Conservation (phyloP, 2,113 vertebrate genomes). For the Oophaga pumilio region DNA sequence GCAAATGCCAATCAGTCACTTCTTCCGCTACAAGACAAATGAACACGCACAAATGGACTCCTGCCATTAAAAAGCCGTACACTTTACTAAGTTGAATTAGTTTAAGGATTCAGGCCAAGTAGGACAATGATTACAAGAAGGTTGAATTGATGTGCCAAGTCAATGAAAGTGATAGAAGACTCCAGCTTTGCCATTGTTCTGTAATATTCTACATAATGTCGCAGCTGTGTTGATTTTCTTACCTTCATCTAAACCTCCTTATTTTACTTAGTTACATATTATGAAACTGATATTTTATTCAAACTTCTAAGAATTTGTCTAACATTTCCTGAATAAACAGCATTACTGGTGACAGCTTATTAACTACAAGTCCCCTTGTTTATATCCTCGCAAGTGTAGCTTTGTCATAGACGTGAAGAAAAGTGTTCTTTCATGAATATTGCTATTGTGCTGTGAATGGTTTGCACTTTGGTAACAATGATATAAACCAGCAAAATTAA, state of each 20-base stretch:
- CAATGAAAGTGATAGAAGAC: constrained; percentile 47
- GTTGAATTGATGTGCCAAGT: constrained; percentile 32
- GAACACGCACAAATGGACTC: constrained; percentile 14
- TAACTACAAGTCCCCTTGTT: constrained; percentile 10
- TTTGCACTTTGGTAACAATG: background rate
- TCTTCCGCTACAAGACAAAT: constrained; percentile 32
- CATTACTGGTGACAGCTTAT: constrained; percentile 7
- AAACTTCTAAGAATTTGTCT: background rate
- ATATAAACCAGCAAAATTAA: background rate
- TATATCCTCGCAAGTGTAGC: background rate
- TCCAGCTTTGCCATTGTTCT: background rate
- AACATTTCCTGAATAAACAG: background rate
- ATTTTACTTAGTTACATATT: background rate
- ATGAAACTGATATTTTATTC: constrained; percentile 16
- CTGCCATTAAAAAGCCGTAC: constrained; percentile 40
- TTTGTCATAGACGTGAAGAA: background rate
- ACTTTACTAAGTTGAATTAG: constrained; percentile 36
- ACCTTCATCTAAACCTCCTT: too few species aligned
- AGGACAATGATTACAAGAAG: constrained; percentile 22
- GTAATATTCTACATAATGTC: background rate
- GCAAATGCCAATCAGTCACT: constrained; percentile 42
- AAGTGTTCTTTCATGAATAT: background rate
- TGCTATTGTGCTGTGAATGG: background rate
- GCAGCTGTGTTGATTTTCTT: background rate
- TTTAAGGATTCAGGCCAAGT: constrained; percentile 42